These are phyloP conservation scores for Heliconius erato DNA, from an alignment of 2,888 invertebrate genomes.

Conservation along the genomic window DNA sequence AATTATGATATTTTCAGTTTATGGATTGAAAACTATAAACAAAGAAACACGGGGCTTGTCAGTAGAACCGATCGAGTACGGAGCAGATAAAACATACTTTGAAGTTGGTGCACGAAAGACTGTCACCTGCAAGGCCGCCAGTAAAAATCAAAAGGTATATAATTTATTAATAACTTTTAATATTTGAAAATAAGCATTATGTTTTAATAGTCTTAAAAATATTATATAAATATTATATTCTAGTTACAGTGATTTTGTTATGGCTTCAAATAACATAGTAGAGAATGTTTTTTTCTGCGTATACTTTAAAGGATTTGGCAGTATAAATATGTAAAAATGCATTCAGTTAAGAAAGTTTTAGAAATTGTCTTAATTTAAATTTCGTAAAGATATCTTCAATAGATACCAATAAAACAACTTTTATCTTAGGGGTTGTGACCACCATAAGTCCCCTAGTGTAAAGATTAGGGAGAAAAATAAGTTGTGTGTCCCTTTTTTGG, in stretches of 20 bases:
- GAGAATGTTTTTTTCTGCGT: no score
- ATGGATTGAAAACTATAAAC: slow-evolving; percentile 54
- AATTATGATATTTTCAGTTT: slow-evolving; percentile 59
- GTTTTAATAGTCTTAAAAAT: background rate
- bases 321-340: no score
- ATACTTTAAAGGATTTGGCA: no score
- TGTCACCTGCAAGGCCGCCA: slow-evolving; percentile 67
- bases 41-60: slow-evolving; percentile 52
- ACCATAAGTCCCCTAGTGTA: no score
- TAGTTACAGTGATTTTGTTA: background rate
- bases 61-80: slow-evolving; percentile 64
- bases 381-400: no score
- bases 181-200: background rate
- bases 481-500: no score
- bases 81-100: slow-evolving; percentile 58
- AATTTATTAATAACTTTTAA: background rate
- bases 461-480: no score
- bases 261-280: background rate
- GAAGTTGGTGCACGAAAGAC: slow-evolving; percentile 62
- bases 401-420: no score
- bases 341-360: no score
- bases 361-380: no score
- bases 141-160: slow-evolving; percentile 66
- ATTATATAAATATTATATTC: background rate
- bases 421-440: no score